Evolutionary conservation across 92 coral and sea anemone genomes (phyloP), one percentile per base, ranked within the genome.

Genomic region (Umimayanthus chanpuru): DNA sequence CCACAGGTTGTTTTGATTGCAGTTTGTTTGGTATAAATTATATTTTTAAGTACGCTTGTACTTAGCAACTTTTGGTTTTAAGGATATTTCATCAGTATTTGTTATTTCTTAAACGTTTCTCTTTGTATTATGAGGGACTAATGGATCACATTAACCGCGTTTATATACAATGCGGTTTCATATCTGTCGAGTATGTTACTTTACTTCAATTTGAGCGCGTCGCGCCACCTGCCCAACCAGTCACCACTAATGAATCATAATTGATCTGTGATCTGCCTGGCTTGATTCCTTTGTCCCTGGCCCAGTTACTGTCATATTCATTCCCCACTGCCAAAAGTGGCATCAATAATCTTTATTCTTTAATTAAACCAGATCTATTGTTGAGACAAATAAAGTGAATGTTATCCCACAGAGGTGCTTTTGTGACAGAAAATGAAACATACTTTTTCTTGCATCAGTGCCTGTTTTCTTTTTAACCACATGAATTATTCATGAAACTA

Each of bases 211-310:
- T 15, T 61, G 6, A 61, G 26, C 68, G 68, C 15, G 68, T 23
- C 21, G 26, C 7, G 82, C 65, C 82, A 78, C 82, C 82, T 53
- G 82, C 39, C 49, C 40, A 44, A 78, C 82, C 82, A 30, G 82
- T 78, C 39, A n/a, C 8, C 30, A 29, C 65, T 44, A 78, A 49
- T 43, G 39, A 78, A 15, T 28, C 65, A n/a, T 49, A 78, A 78
- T 78, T 78, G 82, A 49, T 12, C 82, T 43, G 26, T 49, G 64
- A 53, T 78, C 81, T 78, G 82, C 82, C 26, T 29, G 32, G 49
- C 30, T 25, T 75, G 53, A 75, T 39, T 40, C 26, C 74, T n/a
- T 75, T 40, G 53, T 39, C 28, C 8, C 68, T 4, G 68, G 68
- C 29, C 79, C 49, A 30, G 9, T 30, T 73, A 38, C 41, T 75